These are phyloP conservation scores for Leiothrix lutea DNA, from an alignment of 2,113 vertebrate species.

Conservation along the genomic window DNA sequence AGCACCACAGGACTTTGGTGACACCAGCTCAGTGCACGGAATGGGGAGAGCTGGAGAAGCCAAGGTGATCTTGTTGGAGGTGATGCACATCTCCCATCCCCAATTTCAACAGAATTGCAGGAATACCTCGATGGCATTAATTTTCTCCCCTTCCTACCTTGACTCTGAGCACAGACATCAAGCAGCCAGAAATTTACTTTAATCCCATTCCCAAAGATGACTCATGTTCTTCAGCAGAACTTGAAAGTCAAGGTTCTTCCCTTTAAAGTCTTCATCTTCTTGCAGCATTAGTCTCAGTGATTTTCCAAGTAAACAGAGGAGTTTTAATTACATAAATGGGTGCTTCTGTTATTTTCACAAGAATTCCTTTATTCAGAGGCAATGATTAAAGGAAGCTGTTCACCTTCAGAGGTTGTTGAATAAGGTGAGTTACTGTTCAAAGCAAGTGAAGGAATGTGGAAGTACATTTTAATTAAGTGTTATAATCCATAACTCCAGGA, in stretches of 20 bases:
- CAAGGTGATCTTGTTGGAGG: not conserved
- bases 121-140: not conserved
- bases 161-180: not conserved
- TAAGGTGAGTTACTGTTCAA: not conserved
- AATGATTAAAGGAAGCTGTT: not conserved
- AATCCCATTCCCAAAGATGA: conserved; percentile 46
- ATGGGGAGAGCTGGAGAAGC: not conserved
- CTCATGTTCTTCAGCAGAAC: not conserved
- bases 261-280: not conserved
- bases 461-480: not conserved
- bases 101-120: not conserved
- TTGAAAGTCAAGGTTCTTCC: conserved; percentile 36
- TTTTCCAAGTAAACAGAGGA: conserved; percentile 46
- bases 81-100: not conserved
- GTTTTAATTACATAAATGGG: conserved; percentile 44
- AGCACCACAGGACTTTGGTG: not conserved
- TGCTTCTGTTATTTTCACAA: not conserved
- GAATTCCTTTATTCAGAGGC: conserved; percentile 11
- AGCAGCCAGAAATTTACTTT: conserved; percentile 4
- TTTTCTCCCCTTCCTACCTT: not conserved
- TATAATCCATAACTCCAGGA: not conserved
- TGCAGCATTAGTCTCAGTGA: not conserved
- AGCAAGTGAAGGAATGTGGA: not conserved
- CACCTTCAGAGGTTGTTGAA: not conserved
- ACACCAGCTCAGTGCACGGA: not conserved